Evolutionary conservation across 2,113 vertebrate species (phyloP), one percentile per base, ranked within the genome.

Genomic region (Bolborhynchus lineola): DNA sequence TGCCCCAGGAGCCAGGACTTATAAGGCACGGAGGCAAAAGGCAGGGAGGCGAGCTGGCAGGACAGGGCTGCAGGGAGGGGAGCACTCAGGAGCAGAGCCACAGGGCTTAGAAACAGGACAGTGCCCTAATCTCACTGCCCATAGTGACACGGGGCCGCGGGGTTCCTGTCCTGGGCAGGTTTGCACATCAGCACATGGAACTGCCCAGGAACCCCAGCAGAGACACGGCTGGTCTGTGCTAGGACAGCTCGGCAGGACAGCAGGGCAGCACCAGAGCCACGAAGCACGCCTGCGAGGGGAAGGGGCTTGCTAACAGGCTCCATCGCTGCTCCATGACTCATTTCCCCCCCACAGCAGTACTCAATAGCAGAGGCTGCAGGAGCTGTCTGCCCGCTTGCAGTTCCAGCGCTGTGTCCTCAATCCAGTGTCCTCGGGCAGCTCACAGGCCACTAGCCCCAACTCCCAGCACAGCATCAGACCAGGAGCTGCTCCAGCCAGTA

Each of bases 1-100:
- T 83, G 94, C 76, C 42, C 78, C 9, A 1, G 72, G 85, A 97
- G 80, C 89, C 93, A 1, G 97, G 97, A 98, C 98, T 98, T 98
- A 98, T 97, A 98, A 98, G 97, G 98, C 85, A 76, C 86, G 2
- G 90, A 65, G 97, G 84, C 35, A 16, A 67, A 52, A 91, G 59
- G 39, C 65, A 3, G 63, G 62, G 88, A 86, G 41, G 59, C 6
- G 3, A 89, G 77, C 72, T 69, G 31, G 35, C 59, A 87, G 59
- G 83, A 64, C 83, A 50, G 41, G 35, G 41, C 76, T 82, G 82
- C 60, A 9, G 79, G 82, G 77, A 88, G 70, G 42, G 39, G 41
- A 80, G 19, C 1, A 0, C 49, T 12, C 7, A 0, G 21, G 35
- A 84, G 8, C 7, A 5, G 74, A 5, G n/a, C 3, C 14, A 2